Conservation (phyloP, 2,888 invertebrate species). For the Panzeria rudis region DNA sequence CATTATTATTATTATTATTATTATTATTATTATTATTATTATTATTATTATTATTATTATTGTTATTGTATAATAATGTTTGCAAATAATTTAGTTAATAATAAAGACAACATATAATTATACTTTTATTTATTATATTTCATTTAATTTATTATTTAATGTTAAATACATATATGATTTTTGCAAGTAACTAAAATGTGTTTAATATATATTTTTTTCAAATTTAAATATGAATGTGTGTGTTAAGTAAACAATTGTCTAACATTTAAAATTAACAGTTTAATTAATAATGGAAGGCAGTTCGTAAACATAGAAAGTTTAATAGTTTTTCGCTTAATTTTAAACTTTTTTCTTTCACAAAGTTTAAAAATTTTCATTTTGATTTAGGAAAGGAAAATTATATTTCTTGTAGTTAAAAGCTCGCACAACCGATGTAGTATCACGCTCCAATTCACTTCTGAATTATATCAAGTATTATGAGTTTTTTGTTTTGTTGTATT, state of each 20-base stretch:
- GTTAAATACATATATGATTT: slow-evolving; percentile 54
- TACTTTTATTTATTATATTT: slow-evolving; percentile 25
- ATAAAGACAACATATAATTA: slow-evolving; percentile 62
- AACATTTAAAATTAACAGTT: slow-evolving; percentile 69
- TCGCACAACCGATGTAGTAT: slow-evolving; percentile 82
- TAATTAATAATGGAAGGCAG: slow-evolving; percentile 70
- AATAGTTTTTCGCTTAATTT: slow-evolving; percentile 52
- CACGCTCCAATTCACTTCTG: slow-evolving; percentile 77
- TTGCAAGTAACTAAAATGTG: slow-evolving; percentile 25
- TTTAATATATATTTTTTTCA: slow-evolving; percentile 35
- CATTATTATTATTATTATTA: slow-evolving; percentile 23
- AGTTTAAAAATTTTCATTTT: slow-evolving; percentile 63
- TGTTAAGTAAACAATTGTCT: slow-evolving; percentile 56
- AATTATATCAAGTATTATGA: slow-evolving; percentile 63
- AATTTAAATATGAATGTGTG: slow-evolving; percentile 46
- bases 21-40: slow-evolving; percentile 25
- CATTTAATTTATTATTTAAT: slow-evolving; percentile 51
- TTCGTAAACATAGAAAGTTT: slow-evolving; percentile 72
- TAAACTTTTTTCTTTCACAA: slow-evolving; percentile 48
- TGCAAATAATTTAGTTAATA: slow-evolving; percentile 44
- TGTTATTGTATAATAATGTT: slow-evolving; percentile 26
- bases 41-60: slow-evolving; percentile 29
- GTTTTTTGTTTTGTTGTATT: slow-evolving; percentile 35
- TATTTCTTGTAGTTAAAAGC: slow-evolving; percentile 76
- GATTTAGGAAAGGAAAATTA: slow-evolving; percentile 70